Evolutionary conservation across 1,140 invertebrate species (phyloP), one percentile per base, ranked within the genome.

Genomic region (Carcinoscorpius rotundicauda): DNA sequence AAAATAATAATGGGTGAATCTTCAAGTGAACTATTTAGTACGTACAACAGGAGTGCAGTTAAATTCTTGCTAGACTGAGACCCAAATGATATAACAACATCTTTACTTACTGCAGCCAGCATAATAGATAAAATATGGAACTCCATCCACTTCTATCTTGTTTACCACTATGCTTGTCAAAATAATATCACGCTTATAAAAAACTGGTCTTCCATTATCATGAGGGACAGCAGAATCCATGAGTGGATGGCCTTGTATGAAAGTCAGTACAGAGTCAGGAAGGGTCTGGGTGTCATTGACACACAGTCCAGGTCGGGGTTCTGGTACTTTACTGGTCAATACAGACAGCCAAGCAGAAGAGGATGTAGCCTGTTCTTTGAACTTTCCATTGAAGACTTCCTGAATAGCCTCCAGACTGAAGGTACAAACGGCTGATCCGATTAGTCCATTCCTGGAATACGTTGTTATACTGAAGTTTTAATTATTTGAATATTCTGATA

Each of bases 171-270:
- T 79, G 70, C 87, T 83, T 51, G 88, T 91, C 76, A 93, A 89
- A 74, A 92, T 85, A 62, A 93, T 80, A 76, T 94, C 89, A 66
- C 88, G 81, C 75, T 90, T 90, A 78, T 87, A 92, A 77, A 91
- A 93, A 10, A 93, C 88, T 4, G 92, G 92, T 74, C 87, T 88
- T 69, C 89, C 87, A 76, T 88, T 86, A 73, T 89, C 87, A 74
- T 92, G 89, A 51, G 86, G 84, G 58, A 94, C 89, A 11, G 92
- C 89, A 63, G 88, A 87, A 78, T 96, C 92, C 93, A 98, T 96
- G 63, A 97, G 79, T 9, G 94, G 91, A 80, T 98, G 93, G n/a
- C 89, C 90, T 70, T 90, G 86, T 72, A 97, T 93, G 79, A 97
- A 97, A 77, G 95, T 94, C 62, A 97, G 81, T 2, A 94, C 91